Conservation (phyloP, 2,113 vertebrate genomes). For the Peromyscus leucopus region DNA sequence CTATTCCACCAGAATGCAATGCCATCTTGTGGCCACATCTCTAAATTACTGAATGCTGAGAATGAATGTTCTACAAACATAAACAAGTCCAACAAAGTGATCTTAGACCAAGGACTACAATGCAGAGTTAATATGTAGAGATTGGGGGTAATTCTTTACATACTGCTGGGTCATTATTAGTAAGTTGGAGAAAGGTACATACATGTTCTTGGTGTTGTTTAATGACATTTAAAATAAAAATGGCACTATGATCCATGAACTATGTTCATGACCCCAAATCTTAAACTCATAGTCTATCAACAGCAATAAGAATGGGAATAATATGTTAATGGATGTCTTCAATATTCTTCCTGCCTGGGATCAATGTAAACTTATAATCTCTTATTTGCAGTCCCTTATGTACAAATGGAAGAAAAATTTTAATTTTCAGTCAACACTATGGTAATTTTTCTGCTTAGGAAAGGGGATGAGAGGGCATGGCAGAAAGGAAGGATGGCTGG, state of each 20-base stretch:
- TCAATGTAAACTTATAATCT: background rate
- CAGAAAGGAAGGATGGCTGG: background rate
- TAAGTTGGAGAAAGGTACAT: background rate
- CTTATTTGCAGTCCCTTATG: background rate
- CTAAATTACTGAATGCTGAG: background rate
- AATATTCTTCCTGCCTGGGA: background rate
- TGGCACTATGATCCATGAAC: background rate
- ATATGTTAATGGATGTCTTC: background rate
- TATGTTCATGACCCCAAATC: background rate
- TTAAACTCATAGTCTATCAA: constrained; percentile 53
- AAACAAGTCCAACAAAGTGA: background rate
- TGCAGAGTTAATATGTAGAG: background rate
- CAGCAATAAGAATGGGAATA: background rate
- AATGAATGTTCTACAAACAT: background rate
- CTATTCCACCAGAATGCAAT: background rate
- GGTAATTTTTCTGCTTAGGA: background rate
- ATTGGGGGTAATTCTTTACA: background rate
- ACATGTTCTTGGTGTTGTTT: background rate
- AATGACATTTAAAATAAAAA: background rate
- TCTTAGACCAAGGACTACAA: background rate
- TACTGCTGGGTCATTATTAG: background rate
- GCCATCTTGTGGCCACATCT: background rate
- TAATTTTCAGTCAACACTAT: background rate
- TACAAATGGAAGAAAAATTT: background rate
- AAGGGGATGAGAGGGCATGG: background rate